These are phyloP conservation scores for Eleutherodactylus coqui DNA, from an alignment of 2,797 vertebrate genomes.

Conservation along the genomic window DNA sequence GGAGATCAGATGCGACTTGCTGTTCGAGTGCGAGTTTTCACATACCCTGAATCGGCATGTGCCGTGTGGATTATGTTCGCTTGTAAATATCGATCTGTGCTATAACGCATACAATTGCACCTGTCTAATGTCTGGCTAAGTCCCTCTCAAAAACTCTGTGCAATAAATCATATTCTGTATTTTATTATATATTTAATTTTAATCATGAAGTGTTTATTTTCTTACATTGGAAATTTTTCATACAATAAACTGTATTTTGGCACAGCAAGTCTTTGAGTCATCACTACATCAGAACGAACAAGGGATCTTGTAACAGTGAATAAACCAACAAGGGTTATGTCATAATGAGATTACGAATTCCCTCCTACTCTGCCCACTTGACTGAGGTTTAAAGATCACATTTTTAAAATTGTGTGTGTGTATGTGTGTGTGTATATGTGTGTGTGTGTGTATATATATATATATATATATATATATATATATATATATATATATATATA, in stretches of 20 bases:
- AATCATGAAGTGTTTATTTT: slow-evolving; percentile 43
- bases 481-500: too few species aligned
- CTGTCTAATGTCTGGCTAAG: background rate
- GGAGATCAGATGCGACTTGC: slow-evolving; percentile 95
- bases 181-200: background rate
- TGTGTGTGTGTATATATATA: too few species aligned
- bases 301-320: too few species aligned
- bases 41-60: slow-evolving; percentile 90
- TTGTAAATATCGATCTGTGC: slow-evolving; percentile 94
- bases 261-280: background rate
- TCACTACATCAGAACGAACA: background rate
- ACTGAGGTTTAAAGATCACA: too few species aligned
- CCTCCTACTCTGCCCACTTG: too few species aligned
- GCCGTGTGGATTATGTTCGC: slow-evolving; percentile 99
- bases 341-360: too few species aligned
- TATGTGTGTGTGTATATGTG: too few species aligned
- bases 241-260: slow-evolving; percentile 42
- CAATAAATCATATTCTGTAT: background rate
- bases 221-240: slow-evolving; percentile 5
- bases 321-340: too few species aligned
- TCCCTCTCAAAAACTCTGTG: too few species aligned
- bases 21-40: slow-evolving; percentile 89
- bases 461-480: too few species aligned
- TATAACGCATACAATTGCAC: slow-evolving; percentile 73
- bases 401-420: too few species aligned